Conservation (phyloP, 2,113 vertebrate species). For the Turnix velox region DNA sequence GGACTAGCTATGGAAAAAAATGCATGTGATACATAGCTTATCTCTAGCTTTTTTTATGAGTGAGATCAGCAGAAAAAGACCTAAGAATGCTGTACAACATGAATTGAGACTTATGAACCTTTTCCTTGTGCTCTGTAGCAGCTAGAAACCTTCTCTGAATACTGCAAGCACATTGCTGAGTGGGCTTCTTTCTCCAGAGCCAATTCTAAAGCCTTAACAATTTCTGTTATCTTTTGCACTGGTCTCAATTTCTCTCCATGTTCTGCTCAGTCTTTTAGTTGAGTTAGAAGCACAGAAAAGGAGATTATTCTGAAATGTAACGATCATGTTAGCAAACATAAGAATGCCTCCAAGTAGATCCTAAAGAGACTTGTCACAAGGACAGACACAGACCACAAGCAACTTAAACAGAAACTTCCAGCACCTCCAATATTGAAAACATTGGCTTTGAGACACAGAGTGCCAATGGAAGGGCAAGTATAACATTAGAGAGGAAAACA, state of each 20-base stretch:
- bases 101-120: neutral
- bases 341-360: neutral
- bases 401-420: neutral
- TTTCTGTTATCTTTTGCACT: neutral
- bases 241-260: no score
- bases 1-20: neutral
- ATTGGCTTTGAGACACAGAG: neutral
- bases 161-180: neutral
- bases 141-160: no score
- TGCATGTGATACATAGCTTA: neutral
- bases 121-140: no score
- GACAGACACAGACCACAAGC: neutral
- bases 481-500: neutral
- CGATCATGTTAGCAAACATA: neutral
- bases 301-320: neutral
- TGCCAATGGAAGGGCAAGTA: neutral
- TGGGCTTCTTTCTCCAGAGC: neutral
- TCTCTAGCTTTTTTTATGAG: neutral
- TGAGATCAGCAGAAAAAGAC: neutral
- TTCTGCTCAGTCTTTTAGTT: neutral
- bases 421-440: rapidly evolving
- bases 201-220: neutral
- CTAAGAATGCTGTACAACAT: neutral
- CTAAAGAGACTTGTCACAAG: neutral
- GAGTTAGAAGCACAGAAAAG: neutral